A percentile compares a stretch with the other conserved stretches of the same genome.
Evolutionary conservation across 2,888 invertebrate genomes (phyloP).

Genomic region (Luffia ferchaultella): DNA sequence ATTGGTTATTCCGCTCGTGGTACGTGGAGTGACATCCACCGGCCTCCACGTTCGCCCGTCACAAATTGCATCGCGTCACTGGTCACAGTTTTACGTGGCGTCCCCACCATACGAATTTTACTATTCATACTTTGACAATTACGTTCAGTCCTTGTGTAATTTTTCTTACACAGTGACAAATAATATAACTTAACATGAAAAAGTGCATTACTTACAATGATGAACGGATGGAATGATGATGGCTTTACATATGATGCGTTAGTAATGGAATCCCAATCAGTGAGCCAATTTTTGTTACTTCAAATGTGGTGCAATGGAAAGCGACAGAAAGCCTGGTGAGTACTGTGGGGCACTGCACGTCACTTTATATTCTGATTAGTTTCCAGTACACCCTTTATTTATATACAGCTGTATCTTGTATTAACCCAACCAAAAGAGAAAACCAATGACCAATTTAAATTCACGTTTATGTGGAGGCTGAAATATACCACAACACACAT

Average conservation of each 20-base stretch:
- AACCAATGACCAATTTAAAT: constrained; percentile 60
- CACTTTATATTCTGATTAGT: constrained; percentile 51
- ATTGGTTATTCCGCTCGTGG: no score
- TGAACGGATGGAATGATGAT: constrained; percentile 55
- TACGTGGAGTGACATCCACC: no score
- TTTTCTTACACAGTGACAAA: background rate
- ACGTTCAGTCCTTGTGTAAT: background rate
- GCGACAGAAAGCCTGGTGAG: constrained; percentile 58
- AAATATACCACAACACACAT: constrained; percentile 61
- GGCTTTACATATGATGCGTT: constrained; percentile 61
- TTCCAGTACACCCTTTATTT: constrained; percentile 61
- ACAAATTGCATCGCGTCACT: no score
- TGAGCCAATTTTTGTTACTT: constrained; percentile 62
- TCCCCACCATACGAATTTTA: no score
- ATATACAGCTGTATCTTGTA: constrained; percentile 65
- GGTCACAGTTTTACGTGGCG: no score
- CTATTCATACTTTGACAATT: no score
- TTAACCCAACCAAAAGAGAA: constrained; percentile 67
- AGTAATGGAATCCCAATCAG: constrained; percentile 63
- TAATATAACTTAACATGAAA: constrained; percentile 8
- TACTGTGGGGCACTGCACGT: constrained; percentile 41
- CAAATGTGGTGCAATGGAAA: constrained; percentile 62
- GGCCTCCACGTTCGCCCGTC: no score
- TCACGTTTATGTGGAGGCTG: constrained; percentile 62
- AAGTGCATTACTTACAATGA: constrained; percentile 57